phyloP scores from a whole-genome alignment of 2,113 vertebrate genomes.

The Peromyscus polionotus region DNA sequence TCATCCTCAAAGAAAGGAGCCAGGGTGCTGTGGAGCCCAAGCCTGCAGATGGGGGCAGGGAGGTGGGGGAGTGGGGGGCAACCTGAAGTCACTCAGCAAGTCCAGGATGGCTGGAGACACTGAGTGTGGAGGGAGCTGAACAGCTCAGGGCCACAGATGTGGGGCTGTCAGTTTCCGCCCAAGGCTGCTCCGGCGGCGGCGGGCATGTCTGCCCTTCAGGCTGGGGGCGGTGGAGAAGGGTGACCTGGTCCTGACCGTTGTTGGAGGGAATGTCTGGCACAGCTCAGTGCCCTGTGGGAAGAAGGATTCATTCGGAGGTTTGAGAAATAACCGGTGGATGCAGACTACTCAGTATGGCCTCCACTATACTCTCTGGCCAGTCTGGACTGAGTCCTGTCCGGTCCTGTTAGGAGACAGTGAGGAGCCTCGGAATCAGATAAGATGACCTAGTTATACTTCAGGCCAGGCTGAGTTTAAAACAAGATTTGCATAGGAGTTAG shows the following conservation, averaged over 20 bases:
- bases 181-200: neutral
- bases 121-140: no score
- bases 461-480: neutral
- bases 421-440: neutral
- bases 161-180: neutral
- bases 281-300: neutral
- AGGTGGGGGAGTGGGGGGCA: neutral
- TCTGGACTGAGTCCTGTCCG: neutral
- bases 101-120: neutral
- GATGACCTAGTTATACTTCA: slow-evolving; percentile 1
- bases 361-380: neutral
- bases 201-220: neutral
- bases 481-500: neutral
- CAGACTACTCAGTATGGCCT: neutral
- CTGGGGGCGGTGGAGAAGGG: neutral
- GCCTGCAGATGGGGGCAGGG: neutral
- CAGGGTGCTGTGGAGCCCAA: no score
- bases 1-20: neutral
- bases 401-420: neutral
- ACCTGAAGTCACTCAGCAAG: neutral
- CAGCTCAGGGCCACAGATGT: neutral
- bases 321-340: neutral
- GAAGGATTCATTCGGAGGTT: no score
- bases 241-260: no score
- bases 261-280: neutral